phyloP scores from a whole-genome alignment of 2,888 invertebrate species.

The Empis livida region DNA sequence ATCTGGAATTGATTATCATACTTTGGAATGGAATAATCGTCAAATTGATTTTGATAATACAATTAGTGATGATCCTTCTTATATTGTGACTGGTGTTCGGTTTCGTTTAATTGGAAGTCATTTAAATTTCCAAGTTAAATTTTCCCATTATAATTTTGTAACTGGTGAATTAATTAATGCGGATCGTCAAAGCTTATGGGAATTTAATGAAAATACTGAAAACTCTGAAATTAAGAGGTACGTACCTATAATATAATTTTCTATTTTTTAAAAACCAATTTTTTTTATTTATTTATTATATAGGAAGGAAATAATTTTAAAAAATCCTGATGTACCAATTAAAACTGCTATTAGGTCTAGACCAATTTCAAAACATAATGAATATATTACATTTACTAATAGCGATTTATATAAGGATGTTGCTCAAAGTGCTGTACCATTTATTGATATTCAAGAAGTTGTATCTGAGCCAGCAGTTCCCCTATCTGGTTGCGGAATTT shows the following conservation, averaged over 20 bases:
- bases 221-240: too few relatives aligned
- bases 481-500: slow-evolving; percentile 54
- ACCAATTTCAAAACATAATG: slow-evolving; percentile 45
- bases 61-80: slow-evolving; percentile 37
- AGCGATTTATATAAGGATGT: slow-evolving; percentile 54
- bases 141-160: slow-evolving; percentile 60
- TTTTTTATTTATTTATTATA: not conserved
- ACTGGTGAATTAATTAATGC: slow-evolving; percentile 42
- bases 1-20: slow-evolving; percentile 55
- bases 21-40: slow-evolving; percentile 53
- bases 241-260: too few relatives aligned
- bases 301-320: slow-evolving; percentile 34
- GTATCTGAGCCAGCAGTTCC: slow-evolving; percentile 34
- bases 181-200: slow-evolving; percentile 50
- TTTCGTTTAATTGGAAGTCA: slow-evolving; percentile 64
- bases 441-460: slow-evolving; percentile 51
- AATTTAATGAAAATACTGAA: slow-evolving; percentile 45
- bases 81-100: slow-evolving; percentile 55
- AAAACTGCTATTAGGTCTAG: slow-evolving; percentile 32
- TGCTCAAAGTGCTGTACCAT: slow-evolving; percentile 63
- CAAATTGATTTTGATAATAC: slow-evolving; percentile 64
- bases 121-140: slow-evolving; percentile 60
- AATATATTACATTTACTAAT: slow-evolving; percentile 50
- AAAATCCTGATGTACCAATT: slow-evolving; percentile 50
- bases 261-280: not conserved